Conservation (phyloP, 1,140 invertebrate genomes). For the Caenorhabditis briggsae region DNA sequence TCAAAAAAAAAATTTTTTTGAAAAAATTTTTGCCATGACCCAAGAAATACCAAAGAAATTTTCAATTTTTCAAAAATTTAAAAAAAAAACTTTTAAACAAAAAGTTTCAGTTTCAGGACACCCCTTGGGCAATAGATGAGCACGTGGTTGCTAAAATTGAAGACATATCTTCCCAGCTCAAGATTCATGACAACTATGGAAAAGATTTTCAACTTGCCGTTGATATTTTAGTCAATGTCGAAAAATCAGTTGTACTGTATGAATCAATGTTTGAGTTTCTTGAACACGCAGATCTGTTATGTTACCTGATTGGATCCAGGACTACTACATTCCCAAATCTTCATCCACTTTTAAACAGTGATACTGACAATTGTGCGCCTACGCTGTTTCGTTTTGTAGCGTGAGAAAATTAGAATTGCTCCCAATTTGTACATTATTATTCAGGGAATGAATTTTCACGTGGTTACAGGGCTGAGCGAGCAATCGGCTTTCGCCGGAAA, state of each 20-base stretch:
- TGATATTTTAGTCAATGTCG: background rate
- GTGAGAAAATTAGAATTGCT: no score
- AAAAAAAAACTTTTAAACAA: no score
- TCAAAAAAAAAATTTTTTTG: no score
- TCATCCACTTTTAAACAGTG: background rate
- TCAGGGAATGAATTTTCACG: background rate
- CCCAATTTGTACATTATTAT: background rate
- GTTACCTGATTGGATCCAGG: background rate
- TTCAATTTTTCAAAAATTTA: no score
- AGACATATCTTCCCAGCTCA: background rate
- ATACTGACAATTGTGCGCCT: background rate
- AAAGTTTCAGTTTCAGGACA: conserved; percentile 1
- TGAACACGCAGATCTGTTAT: background rate
- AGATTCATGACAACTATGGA: background rate
- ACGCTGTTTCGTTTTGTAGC: no score
- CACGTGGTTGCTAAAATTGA: background rate
- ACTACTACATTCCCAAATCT: background rate
- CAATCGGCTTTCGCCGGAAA: no score
- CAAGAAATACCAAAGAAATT: no score
- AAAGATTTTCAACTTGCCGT: background rate
- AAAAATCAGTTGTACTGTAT: background rate
- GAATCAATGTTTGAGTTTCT: background rate
- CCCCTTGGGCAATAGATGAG: background rate
- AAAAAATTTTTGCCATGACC: no score
- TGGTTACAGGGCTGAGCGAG: no score